Base-by-base conservation (phyloP, 2,797 vertebrate species). In the Carduelis carduelis region DNA sequence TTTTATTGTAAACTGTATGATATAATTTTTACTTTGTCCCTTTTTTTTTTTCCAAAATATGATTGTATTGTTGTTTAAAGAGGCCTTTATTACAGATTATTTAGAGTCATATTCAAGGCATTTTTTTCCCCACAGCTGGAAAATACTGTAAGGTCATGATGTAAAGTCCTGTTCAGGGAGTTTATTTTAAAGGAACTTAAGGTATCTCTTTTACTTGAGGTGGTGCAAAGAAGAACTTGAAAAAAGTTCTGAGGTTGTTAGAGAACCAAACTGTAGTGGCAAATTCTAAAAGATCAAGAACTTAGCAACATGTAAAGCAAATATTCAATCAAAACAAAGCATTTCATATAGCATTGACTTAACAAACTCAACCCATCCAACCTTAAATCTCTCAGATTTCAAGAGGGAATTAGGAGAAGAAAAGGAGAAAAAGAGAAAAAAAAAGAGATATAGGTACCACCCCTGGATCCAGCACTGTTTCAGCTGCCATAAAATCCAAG, bases 391-490 rank as follows among this genome's bases (percentile, higher is more conserved):
- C 26, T 35, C 35, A 32, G 26, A 43, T 27, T 49, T 63, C 26
- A 35, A 41, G 35, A 55, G 12, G 8, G 41, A 56, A 32, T 43
- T 7, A 55, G 17, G 20, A 55, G 74, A 41, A 39, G 46, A 28
- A 28, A 53, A 53, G 4, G 20, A 60, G 8, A 39, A 8, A 26
- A 55, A 55, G 14, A 47, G 8, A 53, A 14, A 63, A 14, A 63
- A 47, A 32, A 8, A 26, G 14, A 22, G 12, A 15, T 27, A 26
- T 19, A 55, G 5, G 5, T 18, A 34, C 9, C 0, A 0, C 5
- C 34, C 8, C 11, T 47, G 21, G 12, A 55, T 61, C 21, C 56
- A 26, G 21, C 14, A 47, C 18, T 34, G 14, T 47, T 5, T 69
- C 17, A n/a, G 28, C 8, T 46, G 15, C n/a, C 11, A 32, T 34